Evolutionary conservation across 2,797 vertebrate genomes (phyloP).

Genomic region (Peromyscus nudipes): DNA sequence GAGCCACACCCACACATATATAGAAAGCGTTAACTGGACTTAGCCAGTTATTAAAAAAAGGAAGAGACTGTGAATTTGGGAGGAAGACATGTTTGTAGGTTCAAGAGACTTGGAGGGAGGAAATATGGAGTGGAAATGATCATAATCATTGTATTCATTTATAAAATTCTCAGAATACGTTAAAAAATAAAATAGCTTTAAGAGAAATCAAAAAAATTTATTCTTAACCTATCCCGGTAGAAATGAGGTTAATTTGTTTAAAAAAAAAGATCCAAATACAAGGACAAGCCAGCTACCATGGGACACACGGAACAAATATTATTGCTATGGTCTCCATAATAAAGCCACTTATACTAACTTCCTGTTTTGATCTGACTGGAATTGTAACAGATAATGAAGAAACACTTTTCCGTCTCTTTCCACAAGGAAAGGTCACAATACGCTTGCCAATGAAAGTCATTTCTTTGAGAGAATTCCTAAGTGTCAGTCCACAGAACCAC

Average conservation of each 20-base stretch:
- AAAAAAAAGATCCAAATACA: background rate
- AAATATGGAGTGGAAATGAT: background rate
- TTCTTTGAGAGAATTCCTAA: background rate
- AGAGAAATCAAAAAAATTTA: background rate
- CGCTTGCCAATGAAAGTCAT: background rate
- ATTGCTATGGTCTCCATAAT: background rate
- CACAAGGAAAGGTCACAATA: background rate
- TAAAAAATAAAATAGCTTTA: background rate
- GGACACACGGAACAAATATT: background rate
- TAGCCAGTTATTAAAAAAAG: background rate
- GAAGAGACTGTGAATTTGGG: background rate
- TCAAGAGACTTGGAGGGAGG: background rate
- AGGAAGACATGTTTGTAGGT: background rate
- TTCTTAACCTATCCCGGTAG: background rate
- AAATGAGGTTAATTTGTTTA: background rate
- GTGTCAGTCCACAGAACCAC: background rate
- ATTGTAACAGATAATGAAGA: background rate
- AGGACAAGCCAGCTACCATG: background rate
- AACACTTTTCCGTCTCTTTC: background rate
- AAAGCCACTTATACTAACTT: background rate
- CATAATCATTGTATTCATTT: background rate
- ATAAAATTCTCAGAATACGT: background rate
- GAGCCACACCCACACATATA: background rate
- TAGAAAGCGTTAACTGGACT: background rate
- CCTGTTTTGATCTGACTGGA: background rate